Evolutionary conservation across 2,797 vertebrate species (phyloP), one percentile per base, ranked within the genome.

Genomic region (Pseudomugil gertrudae): DNA sequence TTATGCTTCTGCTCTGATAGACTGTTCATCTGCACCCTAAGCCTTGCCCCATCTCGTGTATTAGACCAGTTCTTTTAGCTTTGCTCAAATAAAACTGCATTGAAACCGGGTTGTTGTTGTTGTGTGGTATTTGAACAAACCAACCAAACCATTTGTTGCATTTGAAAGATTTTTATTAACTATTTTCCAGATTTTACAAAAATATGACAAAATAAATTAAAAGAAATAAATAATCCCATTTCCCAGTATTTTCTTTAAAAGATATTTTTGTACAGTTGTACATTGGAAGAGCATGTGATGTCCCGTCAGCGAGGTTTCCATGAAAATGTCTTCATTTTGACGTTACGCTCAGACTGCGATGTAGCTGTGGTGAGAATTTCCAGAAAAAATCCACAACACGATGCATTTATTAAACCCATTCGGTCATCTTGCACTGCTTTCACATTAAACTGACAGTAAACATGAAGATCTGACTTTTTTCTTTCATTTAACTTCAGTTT

Each of bases 201-300:
- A 99, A 98, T 98, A 98, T 97, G 96, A 98, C 95, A 98, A 99
- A 98, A 97, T 97, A 97, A 97, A 96, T 96, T 95, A 96, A 97
- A 96, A 96, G 90, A 96, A 98, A 97, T 96, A 95, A 96, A 97
- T 96, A 95, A 93, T 92, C 90, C 91, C 92, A 92, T 94, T 92
- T 90, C 78, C 92, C 80, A 89, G 72, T 89, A 90, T 89, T 83
- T 93, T 79, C 90, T 86, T 92, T 90, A 92, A 91, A 88, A 80
- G 87, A 84, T 81, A n/a, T 89, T 86, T 91, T 91, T 90, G 79
- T 92, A 87, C 92, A 90, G 91, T 88, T 83, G 86, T 92, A 89
- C 91, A 90, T 93, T 89, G 78, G 92, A 94, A 93, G 92, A 93
- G 90, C 78, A 68, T 82, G 89, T 81, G 69, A 90, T 90, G 87